Percentiles rank a stretch among this genome's conserved stretches.
These are phyloP conservation scores for Piscicola geometra DNA, from an alignment of 2,888 invertebrate genomes.

Conservation along the genomic window DNA sequence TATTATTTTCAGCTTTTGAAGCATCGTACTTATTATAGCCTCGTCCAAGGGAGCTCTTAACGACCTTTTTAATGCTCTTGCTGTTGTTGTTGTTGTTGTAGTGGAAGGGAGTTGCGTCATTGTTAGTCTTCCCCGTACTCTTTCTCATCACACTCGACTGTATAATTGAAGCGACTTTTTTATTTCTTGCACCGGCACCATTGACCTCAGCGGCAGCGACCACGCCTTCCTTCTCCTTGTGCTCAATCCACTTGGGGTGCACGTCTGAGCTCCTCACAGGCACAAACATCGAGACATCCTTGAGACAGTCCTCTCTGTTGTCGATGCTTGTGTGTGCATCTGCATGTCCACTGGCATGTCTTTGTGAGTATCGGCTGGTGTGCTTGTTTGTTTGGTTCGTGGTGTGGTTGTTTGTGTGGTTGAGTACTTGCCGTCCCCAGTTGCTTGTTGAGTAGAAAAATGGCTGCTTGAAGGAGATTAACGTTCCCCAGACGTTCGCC, in stretches of 20 bases:
- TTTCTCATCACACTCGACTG: neutral
- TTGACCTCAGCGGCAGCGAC: neutral
- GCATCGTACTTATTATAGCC: neutral
- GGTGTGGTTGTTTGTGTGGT: neutral
- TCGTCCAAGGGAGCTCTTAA: neutral
- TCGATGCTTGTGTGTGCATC: neutral
- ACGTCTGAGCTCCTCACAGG: neutral
- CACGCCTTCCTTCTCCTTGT: too few species aligned
- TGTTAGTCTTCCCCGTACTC: neutral
- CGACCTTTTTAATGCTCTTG: neutral
- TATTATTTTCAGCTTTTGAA: neutral
- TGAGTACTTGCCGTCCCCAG: neutral
- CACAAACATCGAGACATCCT: neutral
- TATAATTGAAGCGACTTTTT: too few species aligned
- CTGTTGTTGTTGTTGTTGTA: neutral
- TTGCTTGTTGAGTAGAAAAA: conserved; percentile 1
- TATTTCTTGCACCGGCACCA: too few species aligned
- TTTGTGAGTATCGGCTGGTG: neutral
- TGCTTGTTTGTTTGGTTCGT: neutral
- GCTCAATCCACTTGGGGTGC: neutral
- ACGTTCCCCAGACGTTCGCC: neutral
- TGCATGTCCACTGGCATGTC: neutral
- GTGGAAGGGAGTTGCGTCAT: neutral
- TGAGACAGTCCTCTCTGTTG: neutral
- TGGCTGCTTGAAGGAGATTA: neutral